Evolutionary conservation across 2,888 invertebrate genomes (phyloP).

Genomic region (Idaea dimidiata): DNA sequence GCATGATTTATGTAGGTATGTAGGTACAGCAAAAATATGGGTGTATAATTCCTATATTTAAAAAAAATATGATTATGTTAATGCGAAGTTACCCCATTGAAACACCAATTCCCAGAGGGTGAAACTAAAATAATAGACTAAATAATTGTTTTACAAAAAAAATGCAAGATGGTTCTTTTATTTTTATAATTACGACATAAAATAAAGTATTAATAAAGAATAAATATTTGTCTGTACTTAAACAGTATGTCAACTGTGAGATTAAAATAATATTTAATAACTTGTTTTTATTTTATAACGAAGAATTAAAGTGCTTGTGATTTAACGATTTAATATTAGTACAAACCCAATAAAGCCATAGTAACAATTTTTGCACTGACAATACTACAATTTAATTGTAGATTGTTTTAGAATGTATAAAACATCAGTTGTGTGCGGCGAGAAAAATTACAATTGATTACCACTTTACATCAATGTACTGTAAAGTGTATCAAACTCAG

Average conservation of each 20-base stretch:
- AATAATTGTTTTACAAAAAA: neutral
- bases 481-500: no score
- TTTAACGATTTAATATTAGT: slow-evolving; percentile 47
- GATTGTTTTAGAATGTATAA: slow-evolving; percentile 45
- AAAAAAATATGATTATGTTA: neutral
- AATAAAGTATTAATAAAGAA: neutral
- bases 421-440: neutral
- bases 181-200: neutral
- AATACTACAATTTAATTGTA: slow-evolving; percentile 71
- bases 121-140: neutral
- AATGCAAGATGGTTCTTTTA: neutral
- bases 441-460: neutral
- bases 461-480: no score
- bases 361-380: slow-evolving; percentile 47
- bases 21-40: neutral
- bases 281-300: slow-evolving; percentile 14
- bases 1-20: neutral
- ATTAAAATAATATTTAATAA: slow-evolving; percentile 11
- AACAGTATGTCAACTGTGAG: slow-evolving; percentile 23
- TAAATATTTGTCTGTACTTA: slow-evolving; percentile 39
- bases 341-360: slow-evolving; percentile 71
- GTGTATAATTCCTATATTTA: neutral
- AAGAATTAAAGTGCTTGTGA: slow-evolving; percentile 18
- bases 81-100: no score
- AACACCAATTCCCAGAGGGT: neutral